phyloP scores from a whole-genome alignment of 92 coral and sea anemone genomes.

The Isaurus tuberculatus region DNA sequence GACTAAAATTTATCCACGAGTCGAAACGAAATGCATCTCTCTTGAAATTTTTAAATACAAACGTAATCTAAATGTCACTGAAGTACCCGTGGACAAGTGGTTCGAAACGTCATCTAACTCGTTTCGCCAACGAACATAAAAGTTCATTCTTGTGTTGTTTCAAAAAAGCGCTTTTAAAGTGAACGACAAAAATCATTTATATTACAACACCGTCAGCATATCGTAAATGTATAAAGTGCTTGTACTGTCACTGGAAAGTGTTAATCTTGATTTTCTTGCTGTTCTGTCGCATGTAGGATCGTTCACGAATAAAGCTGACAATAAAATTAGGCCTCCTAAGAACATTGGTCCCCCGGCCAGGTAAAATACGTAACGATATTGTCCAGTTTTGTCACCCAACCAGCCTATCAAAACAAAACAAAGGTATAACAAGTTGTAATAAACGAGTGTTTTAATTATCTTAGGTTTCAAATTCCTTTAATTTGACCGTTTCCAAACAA shows the following conservation, averaged over 20 bases:
- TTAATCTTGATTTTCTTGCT: conserved; percentile 40
- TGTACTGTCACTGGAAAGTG: conserved; percentile 46
- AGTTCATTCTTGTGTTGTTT: too few relatives aligned
- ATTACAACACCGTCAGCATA: conserved; percentile 75
- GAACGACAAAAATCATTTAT: too few relatives aligned
- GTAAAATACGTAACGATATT: conserved; percentile 79
- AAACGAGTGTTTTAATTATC: background rate
- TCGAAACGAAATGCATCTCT: too few relatives aligned
- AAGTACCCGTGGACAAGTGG: too few relatives aligned
- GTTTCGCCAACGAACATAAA: too few relatives aligned
- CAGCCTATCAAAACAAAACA: conserved; percentile 72
- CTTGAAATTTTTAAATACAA: too few relatives aligned
- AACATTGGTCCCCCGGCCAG: conserved; percentile 94
- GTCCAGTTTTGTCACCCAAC: conserved; percentile 80
- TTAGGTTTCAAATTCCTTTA: background rate
- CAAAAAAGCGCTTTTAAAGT: too few relatives aligned
- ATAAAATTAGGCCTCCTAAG: conserved; percentile 76
- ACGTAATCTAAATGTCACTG: too few relatives aligned
- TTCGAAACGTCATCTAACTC: too few relatives aligned
- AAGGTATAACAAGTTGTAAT: background rate
- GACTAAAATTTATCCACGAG: too few relatives aligned
- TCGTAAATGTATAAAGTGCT: conserved; percentile 67
- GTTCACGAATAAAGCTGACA: conserved; percentile 69
- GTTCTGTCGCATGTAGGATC: conserved; percentile 55
- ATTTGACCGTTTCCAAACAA: too few relatives aligned